phyloP scores from a whole-genome alignment of 2,797 vertebrate species.

The Betta splendens region DNA sequence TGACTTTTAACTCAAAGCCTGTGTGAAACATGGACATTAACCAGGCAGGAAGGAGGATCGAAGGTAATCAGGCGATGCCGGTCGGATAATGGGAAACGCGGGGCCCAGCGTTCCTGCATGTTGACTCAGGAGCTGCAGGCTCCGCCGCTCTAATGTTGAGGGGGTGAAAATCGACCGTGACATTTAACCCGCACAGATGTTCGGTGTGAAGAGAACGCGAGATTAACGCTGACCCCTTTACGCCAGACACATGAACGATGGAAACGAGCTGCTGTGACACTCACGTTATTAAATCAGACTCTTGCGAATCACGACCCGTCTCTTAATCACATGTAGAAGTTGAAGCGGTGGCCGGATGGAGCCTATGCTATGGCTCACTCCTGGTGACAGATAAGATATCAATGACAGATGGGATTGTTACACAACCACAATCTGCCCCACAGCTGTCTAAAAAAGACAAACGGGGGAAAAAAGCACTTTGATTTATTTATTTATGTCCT shows the following conservation, averaged over 20 bases:
- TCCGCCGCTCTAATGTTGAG: background rate
- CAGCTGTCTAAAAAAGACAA: constrained; percentile 37
- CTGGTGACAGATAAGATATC: constrained; percentile 35
- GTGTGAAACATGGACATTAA: too few species aligned
- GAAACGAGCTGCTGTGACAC: background rate
- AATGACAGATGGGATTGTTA: constrained; percentile 68
- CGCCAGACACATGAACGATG: background rate
- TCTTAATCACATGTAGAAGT: background rate
- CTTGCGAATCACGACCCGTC: too few species aligned
- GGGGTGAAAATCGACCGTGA: background rate
- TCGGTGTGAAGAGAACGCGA: background rate
- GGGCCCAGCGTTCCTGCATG: background rate
- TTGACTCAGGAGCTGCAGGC: background rate
- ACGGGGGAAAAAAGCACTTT: constrained; percentile 16
- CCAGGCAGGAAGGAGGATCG: too few species aligned
- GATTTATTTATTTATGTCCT: constrained; percentile 24
- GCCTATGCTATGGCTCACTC: background rate
- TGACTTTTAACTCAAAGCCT: too few species aligned
- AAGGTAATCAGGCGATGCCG: too few species aligned
- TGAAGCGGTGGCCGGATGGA: background rate
- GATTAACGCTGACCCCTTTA: constrained; percentile 2
- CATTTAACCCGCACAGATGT: constrained; percentile 5
- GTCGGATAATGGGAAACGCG: too few species aligned
- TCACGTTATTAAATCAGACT: background rate
- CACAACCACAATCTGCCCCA: constrained; percentile 60